These are phyloP conservation scores for Limanda limanda DNA, from an alignment of 2,113 vertebrate genomes.

Conservation along the genomic window DNA sequence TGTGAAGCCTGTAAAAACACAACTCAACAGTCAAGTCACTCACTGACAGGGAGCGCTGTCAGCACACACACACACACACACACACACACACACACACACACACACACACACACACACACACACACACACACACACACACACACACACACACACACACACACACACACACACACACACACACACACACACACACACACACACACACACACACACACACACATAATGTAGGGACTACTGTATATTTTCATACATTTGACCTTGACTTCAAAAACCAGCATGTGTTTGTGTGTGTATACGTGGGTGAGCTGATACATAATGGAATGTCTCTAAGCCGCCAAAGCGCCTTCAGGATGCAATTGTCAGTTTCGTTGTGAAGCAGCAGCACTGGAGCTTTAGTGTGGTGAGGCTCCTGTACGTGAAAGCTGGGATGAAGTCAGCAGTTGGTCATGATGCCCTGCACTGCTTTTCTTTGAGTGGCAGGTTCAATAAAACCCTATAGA, in stretches of 20 bases:
- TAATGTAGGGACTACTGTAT: constrained; percentile 9
- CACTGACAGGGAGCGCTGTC: constrained; percentile 62
- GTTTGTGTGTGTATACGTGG: constrained; percentile 22
- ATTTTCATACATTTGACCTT: constrained; percentile 1
- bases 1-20: constrained; percentile 68
- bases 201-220: neutral
- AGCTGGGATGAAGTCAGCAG: constrained; percentile 29
- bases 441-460: constrained; percentile 3
- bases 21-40: constrained; percentile 66
- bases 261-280: neutral
- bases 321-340: constrained; percentile 19
- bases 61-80: constrained; percentile 57
- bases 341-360: constrained; percentile 48
- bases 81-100: constrained; percentile 25
- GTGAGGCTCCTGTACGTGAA: constrained; percentile 23
- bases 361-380: constrained; percentile 21
- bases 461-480: constrained; percentile 7
- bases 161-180: constrained; percentile 25
- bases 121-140: no score
- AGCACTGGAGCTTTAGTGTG: constrained; percentile 28
- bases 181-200: neutral
- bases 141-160: constrained; percentile 44
- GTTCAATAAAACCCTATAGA: constrained; percentile 7
- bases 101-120: no score
- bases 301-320: constrained; percentile 38